Evolutionary conservation across 2,888 invertebrate genomes (phyloP).

Genomic region (Thereva nobilitata): DNA sequence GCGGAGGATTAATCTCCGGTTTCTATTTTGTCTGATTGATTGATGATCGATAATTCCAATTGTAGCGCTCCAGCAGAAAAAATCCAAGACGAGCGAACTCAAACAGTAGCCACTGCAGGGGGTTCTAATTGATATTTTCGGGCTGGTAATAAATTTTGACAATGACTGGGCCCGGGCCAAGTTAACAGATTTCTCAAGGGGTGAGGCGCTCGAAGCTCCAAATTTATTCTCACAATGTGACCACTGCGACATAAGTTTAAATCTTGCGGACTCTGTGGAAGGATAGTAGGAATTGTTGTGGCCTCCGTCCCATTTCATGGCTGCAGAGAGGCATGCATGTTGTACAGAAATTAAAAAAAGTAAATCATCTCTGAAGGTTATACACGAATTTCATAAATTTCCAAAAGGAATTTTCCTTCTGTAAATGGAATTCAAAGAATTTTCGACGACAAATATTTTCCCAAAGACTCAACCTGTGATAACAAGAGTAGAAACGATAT

Average conservation of each 20-base stretch:
- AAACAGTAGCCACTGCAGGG: conserved; percentile 7
- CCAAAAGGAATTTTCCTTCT: conserved; percentile 15
- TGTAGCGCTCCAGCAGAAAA: no score
- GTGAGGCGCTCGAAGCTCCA: no score
- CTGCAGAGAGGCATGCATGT: no score
- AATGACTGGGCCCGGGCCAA: no score
- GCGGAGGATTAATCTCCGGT: no score
- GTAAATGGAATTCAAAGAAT: conserved; percentile 33
- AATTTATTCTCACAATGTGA: no score
- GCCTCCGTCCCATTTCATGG: no score
- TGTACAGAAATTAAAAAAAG: conserved; percentile 24
- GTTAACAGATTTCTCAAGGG: no score
- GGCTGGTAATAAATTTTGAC: not conserved
- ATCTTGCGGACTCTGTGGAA: no score
- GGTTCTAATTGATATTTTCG: conserved; percentile 1
- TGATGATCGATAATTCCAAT: conserved; percentile 4
- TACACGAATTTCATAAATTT: conserved; percentile 32
- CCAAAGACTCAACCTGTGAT: conserved; percentile 27
- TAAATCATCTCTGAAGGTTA: conserved; percentile 24
- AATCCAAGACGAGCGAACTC: not conserved
- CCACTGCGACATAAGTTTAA: no score
- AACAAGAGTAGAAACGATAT: conserved; percentile 26
- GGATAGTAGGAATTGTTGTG: no score
- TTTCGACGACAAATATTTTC: conserved; percentile 40
- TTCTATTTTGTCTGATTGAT: not conserved